Evolutionary conservation across 2,113 vertebrate species (phyloP), one percentile per base, ranked within the genome.

Genomic region (Xyliphius kryptos): DNA sequence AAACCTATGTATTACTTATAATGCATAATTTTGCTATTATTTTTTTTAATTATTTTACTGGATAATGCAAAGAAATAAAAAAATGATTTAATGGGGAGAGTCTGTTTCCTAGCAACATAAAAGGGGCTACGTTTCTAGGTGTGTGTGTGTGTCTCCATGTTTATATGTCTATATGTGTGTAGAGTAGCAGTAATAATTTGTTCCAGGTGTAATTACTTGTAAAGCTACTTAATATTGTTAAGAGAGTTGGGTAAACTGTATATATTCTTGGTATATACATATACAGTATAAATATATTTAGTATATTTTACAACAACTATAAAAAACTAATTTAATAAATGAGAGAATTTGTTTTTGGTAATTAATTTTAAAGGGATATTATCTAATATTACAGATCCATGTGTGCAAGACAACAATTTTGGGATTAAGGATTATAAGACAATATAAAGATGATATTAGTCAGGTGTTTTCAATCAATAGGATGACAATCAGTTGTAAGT

Each of bases 91-190:
- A 64, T 74, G 64, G 74, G 69, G 67, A 63, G 58, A 71, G 74
- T 72, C 75, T 80, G 87, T 89, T 85, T 73, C 87, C 82, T 88
- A 89, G 87, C 87, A 89, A 89, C 87, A 75, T 82, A 62, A 75
- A 79, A 77, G 77, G 74, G 59, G 79, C 72, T 76, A 74, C 83
- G 78, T 70, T 68, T 78, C 75, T 68, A 68, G 64, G 63, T 54
- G 46, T 14, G 55, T 64, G 61, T 63, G 60, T 63, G 11, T 70
- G 26, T 67, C 1, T 46, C 14, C 26, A 32, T 32, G 15, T 54
- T 19, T 19, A 19, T 32, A 38, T 36, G 62, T 11, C 38, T 8
- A 19, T 16, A 53, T 19, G 63, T 20, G 63, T 21, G 47, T 40
- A 70, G 55, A 64, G 46, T 16, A 72, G 44, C 53, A 64, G 5